A percentile compares a stretch with the other conserved stretches of the same genome.
Evolutionary conservation across 2,113 vertebrate species (phyloP).

Genomic region (Cyprichromis sp.): DNA sequence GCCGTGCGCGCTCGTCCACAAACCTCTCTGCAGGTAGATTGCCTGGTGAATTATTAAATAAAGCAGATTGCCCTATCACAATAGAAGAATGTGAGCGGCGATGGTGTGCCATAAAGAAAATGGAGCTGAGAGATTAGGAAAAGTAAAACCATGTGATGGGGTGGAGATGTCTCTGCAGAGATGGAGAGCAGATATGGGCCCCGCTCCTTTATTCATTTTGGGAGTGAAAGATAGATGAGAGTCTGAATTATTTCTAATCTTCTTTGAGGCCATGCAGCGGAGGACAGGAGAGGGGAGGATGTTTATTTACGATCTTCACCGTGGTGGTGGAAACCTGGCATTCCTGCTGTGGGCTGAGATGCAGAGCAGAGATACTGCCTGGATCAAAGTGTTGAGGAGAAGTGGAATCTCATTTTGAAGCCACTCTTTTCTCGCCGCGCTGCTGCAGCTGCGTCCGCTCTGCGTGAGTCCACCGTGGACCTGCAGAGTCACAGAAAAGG

Average conservation of each 20-base stretch:
- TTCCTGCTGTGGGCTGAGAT: not conserved
- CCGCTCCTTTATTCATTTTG: slow-evolving; percentile 39
- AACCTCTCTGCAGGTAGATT: slow-evolving; percentile 55
- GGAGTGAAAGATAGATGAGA: slow-evolving; percentile 36
- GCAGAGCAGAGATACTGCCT: not conserved
- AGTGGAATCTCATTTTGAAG: not conserved
- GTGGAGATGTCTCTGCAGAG: not conserved
- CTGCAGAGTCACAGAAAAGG: not conserved
- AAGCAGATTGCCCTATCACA: slow-evolving; percentile 48
- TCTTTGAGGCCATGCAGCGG: slow-evolving; percentile 2
- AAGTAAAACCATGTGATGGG: slow-evolving; percentile 34
- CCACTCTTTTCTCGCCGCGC: not conserved
- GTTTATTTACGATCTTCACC: slow-evolving; percentile 39
- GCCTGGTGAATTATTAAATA: slow-evolving; percentile 71
- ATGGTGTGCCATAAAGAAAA: slow-evolving; percentile 25
- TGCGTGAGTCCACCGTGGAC: not conserved
- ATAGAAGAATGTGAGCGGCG: not conserved
- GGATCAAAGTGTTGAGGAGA: slow-evolving; percentile 22
- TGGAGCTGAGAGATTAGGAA: slow-evolving; percentile 34
- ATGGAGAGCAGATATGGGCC: not conserved
- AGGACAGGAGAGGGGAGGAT: slow-evolving; percentile 1
- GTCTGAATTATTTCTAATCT: slow-evolving; percentile 42
- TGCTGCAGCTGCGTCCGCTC: not conserved
- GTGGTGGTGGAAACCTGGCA: not conserved
- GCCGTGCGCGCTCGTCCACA: not conserved